Conservation (phyloP, 2,113 vertebrate species). For the Equus przewalskii region DNA sequence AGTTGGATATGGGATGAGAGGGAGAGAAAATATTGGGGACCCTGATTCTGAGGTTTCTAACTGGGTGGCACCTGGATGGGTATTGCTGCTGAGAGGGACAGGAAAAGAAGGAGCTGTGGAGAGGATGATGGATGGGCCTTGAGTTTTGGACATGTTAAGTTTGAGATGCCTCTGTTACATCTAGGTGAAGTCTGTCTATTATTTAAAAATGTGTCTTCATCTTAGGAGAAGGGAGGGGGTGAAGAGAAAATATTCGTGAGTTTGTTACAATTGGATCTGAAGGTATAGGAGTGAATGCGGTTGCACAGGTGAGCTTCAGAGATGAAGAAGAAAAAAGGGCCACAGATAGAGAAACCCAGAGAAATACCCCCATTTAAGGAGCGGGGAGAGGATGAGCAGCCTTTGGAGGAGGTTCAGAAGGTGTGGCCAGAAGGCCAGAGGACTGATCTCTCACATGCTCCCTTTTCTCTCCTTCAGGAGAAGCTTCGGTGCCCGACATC, state of each 20-base stretch:
- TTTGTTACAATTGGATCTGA: neutral
- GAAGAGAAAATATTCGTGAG: conserved; percentile 10
- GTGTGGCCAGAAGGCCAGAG: neutral
- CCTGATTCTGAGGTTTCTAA: neutral
- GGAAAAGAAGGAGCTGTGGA: neutral
- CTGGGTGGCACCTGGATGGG: neutral
- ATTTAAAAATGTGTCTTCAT: neutral
- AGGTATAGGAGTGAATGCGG: neutral
- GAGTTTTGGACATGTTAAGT: neutral
- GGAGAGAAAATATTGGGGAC: neutral
- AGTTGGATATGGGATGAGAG: neutral
- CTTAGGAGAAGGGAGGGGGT: neutral
- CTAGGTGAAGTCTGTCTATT: neutral
- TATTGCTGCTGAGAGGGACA: neutral
- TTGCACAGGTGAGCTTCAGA: neutral
- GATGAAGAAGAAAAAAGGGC: neutral
- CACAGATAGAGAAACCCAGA: neutral
- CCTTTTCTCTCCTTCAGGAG: conserved; percentile 89
- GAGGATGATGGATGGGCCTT: neutral
- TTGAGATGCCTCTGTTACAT: neutral
- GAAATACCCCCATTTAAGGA: neutral
- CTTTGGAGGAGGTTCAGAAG: neutral
- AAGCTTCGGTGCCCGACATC: conserved; percentile 93
- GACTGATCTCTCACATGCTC: neutral
- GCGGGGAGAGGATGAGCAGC: neutral